Evolutionary conservation across 2,113 vertebrate genomes (phyloP).

Genomic region (Ondatra zibethicus): DNA sequence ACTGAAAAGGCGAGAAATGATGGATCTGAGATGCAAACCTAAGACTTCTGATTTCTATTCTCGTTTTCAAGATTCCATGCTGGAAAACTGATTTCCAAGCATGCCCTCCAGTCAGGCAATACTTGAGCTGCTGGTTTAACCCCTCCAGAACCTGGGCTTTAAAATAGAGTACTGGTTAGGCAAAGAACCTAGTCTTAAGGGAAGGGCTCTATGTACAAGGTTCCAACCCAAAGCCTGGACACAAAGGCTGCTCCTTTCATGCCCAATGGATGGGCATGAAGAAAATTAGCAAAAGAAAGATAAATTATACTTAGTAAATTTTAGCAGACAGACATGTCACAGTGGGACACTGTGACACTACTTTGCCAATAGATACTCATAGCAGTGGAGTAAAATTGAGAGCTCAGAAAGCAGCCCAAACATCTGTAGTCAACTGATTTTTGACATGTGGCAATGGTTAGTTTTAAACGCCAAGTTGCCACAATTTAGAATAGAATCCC

Average conservation of each 20-base stretch:
- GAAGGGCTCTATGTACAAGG: background rate
- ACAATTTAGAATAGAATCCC: background rate
- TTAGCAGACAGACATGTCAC: background rate
- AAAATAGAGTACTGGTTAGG: background rate
- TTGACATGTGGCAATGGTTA: background rate
- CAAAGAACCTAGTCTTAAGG: background rate
- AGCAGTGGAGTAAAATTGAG: background rate
- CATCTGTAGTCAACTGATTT: background rate
- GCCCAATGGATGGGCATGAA: background rate
- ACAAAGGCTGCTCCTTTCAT: background rate
- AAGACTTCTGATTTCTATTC: background rate
- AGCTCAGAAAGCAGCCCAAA: background rate
- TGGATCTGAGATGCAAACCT: background rate
- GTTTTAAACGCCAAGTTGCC: background rate
- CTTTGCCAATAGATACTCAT: too few species aligned
- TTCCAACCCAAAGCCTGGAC: background rate
- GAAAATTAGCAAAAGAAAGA: conserved; percentile 44
- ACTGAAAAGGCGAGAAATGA: background rate
- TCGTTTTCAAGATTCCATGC: background rate
- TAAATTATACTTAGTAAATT: conserved; percentile 17
- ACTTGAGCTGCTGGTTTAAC: background rate
- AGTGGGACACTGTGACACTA: background rate
- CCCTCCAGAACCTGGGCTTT: background rate
- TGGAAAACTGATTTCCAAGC: background rate
- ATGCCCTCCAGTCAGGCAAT: background rate